Percentiles rank a stretch among this genome's conserved stretches.
These are phyloP conservation scores for Mungos mungo DNA, from an alignment of 2,113 vertebrate species.

Conservation along the genomic window DNA sequence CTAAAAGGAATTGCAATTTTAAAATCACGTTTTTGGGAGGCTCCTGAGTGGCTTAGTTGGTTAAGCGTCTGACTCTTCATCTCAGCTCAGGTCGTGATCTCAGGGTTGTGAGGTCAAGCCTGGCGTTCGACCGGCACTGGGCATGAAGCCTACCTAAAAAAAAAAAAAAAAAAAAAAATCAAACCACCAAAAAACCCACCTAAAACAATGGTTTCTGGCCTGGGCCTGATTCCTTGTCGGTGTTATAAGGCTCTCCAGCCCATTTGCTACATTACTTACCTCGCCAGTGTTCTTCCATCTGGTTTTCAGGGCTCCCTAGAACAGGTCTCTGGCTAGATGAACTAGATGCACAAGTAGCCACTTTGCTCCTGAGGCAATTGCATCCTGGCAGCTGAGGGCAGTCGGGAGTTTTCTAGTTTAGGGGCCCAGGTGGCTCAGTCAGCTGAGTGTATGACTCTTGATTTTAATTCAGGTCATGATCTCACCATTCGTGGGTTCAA, in stretches of 20 bases:
- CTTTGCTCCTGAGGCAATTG: not conserved
- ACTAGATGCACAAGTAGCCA: not conserved
- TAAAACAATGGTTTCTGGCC: not conserved
- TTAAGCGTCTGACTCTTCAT: no score
- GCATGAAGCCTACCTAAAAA: no score
- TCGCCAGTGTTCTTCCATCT: not conserved
- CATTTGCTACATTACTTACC: not conserved
- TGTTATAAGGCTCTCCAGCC: not conserved
- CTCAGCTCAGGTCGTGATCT: no score
- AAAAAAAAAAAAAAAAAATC: no score
- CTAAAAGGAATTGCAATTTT: not conserved
- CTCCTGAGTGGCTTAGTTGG: no score
- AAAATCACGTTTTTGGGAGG: not conserved
- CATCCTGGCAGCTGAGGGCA: not conserved
- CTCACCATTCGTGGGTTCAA: no score
- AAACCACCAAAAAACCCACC: no score
- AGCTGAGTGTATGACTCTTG: no score
- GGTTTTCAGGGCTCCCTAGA: not conserved
- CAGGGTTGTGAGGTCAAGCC: no score
- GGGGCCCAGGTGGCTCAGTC: no score
- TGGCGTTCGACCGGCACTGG: no score
- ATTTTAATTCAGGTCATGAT: no score
- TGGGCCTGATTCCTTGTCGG: not conserved
- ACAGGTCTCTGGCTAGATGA: not conserved
- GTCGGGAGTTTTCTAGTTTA: not conserved